These are phyloP conservation scores for Redunca redunca DNA, from an alignment of 2,113 vertebrate species.

Conservation along the genomic window DNA sequence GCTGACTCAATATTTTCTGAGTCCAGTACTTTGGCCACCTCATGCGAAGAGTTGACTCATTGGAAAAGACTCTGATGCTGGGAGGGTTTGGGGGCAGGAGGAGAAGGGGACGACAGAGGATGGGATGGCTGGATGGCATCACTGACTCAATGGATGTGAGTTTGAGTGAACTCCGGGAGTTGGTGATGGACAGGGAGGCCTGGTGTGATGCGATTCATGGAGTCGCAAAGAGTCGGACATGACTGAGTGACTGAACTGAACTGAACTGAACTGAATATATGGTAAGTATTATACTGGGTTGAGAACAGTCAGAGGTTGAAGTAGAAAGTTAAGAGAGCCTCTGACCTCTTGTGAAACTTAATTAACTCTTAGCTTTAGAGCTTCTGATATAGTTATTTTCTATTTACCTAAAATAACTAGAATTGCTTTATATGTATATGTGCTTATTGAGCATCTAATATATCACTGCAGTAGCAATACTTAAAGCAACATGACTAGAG, in stretches of 20 bases:
- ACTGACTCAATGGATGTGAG: no score
- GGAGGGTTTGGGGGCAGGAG: no score
- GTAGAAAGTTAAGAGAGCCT: neutral
- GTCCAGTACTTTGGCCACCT: no score
- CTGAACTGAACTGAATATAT: neutral
- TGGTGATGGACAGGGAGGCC: no score
- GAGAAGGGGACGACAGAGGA: no score
- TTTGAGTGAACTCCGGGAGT: no score
- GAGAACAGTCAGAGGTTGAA: neutral
- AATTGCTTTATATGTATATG: neutral
- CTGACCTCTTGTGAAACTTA: neutral
- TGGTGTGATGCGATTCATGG: no score
- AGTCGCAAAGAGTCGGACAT: no score
- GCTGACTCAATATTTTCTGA: neutral
- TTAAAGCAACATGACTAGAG: neutral
- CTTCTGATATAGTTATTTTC: neutral
- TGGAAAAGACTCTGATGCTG: no score
- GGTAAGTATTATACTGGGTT: neutral
- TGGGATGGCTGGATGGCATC: no score
- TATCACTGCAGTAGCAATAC: neutral
- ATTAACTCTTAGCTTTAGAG: neutral
- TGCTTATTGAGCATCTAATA: neutral
- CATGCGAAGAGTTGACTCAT: no score
- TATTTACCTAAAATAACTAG: neutral
- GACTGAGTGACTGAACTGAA: no score